Base-by-base conservation (phyloP, 1,140 invertebrate species). In the Drosophila asahinai region DNA sequence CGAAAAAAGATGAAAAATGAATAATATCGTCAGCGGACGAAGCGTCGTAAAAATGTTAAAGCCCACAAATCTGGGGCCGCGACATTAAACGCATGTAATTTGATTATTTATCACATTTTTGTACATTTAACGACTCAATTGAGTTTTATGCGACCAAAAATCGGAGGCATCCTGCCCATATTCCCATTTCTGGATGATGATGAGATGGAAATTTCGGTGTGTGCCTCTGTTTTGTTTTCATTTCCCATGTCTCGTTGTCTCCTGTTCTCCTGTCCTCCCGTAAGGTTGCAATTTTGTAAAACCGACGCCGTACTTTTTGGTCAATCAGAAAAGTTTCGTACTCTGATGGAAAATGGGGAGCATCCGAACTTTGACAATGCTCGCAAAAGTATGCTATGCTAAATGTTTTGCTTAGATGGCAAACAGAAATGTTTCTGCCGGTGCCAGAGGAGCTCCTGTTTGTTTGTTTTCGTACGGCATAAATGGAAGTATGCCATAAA, bases 81-180 rank as follows among this genome's bases (percentile, higher is more conserved):
- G 71, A 62, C 80, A 89, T 81, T 62, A 87, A 87, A 83, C 81
- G 81, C 86, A 64, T 86, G 75, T 90, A 90, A 90, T 90, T 90
- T 90, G 86, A 90, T 90, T 90, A 90, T 90, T 90, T 86, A 90
- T 90, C 86, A 82, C 86, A 90, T 82, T 90, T 89, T 89, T 84
- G 43, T 82, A 79, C 70, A 81, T 90, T 90, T 90, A 90, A 90
- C 86, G 86, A 90, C 86, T 79, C 86, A 90, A 90, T 90, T 90
- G 86, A 82, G 86, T 89, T 89, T 90, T 80, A 89, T 89, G 78
- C 51, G 71, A 71, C 63, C 75, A 73, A 36, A 55, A 66, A 59
- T 25, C 25, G 9, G n/a, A 17, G 25, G 19, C 22, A n/a, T 45
- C n/a, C 67, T n/a, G 45, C 27, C 40, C 47, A 25, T n/a, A 9